Base-by-base conservation (phyloP, 2,797 vertebrate species). In the Enteromius paludinosus region DNA sequence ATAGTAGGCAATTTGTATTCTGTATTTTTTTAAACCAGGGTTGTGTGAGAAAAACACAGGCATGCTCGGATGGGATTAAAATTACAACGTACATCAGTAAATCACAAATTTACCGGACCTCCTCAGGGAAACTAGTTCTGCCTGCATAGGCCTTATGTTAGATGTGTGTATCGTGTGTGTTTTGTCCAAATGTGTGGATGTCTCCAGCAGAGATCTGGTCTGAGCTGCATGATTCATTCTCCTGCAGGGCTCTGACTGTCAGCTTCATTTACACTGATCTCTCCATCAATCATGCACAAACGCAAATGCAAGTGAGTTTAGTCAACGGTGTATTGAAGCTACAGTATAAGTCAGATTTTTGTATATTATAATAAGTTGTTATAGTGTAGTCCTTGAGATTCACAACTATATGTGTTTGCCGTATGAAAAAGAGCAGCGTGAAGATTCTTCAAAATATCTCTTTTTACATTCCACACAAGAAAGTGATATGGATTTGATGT, bases 241-340 rank as follows among this genome's bases (percentile, higher is more conserved):
- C 74, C 78, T 81, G 65, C 68, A 83, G 78, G 64, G 65, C 75
- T 65, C 52, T 74, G n/a, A 17, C 75, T 79, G 84, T 82, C 82
- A 71, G 61, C 43, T 78, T 85, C 65, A 78, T 78, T 85, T 82
- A 86, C 62, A 84, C 74, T 79, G 76, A 88, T 87, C 68, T 82
- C 82, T 85, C 75, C 23, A 78, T 88, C 78, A 85, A 61, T 85
- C 85, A 82, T 28, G 25, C 78, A 68, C 62, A 79, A 68, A 73
- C 43, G 62, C 54, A 62, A 52, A 80, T 70, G 41, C 20, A 45
- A 20, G 49, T 30, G 30, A 54, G 68, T 70, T 68, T 43, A 70
- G 28, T 79, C 23, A 8, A 7, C 14, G 9, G n/a, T 23, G 8
- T 11, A 11, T 56, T n/a, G 54, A 56, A 56, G n/a, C 54, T 23